Conservation (phyloP, 2,113 vertebrate genomes). For the Leucoraja erinaceus region DNA sequence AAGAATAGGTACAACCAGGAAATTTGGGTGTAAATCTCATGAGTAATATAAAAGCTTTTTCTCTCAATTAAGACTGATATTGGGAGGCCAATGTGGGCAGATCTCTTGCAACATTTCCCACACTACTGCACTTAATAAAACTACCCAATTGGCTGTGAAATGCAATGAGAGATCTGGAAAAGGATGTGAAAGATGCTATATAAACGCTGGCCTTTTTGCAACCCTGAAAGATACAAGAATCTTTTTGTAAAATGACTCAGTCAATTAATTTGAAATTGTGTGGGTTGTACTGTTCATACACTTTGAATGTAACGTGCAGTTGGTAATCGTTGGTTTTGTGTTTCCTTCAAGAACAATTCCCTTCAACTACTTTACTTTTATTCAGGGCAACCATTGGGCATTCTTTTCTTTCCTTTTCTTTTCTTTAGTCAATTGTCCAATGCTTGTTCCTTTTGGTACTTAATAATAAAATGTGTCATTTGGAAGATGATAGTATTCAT, state of each 20-base stretch:
- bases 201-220: too few relatives aligned
- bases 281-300: background rate
- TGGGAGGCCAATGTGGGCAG: too few relatives aligned
- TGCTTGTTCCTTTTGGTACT: background rate
- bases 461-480: background rate
- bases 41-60: background rate
- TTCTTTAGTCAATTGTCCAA: background rate
- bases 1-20: background rate
- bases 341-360: slow-evolving; percentile 12
- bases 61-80: background rate
- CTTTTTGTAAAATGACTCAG: background rate
- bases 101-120: too few relatives aligned
- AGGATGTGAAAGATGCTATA: too few relatives aligned
- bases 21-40: background rate
- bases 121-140: too few relatives aligned
- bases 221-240: background rate
- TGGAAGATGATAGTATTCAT: background rate
- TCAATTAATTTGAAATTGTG: slow-evolving; percentile 26
- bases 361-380: background rate
- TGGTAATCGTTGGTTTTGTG: background rate
- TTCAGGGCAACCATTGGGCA: background rate
- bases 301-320: background rate
- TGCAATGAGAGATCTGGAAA: too few relatives aligned
- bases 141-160: too few relatives aligned
- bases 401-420: background rate